phyloP scores from a whole-genome alignment of 2,888 invertebrate genomes.

The Hemicrepidius hirtus region DNA sequence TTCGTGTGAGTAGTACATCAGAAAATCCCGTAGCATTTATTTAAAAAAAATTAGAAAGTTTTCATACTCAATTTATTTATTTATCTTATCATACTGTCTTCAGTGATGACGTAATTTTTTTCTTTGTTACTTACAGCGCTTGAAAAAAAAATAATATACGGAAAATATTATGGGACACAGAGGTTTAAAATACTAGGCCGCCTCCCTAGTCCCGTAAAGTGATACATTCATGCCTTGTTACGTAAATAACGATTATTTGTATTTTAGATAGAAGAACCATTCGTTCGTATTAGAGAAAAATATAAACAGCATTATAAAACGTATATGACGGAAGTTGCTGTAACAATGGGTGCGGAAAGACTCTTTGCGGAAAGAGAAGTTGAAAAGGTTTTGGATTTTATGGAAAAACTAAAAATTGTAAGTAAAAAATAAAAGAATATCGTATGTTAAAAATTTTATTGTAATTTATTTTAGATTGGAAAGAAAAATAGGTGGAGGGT shows the following conservation, averaged over 20 bases:
- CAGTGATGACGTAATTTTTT: no score
- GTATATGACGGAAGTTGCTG: slow-evolving; percentile 55
- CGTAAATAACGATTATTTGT: no score
- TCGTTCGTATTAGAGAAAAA: slow-evolving; percentile 27
- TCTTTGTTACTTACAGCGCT: no score
- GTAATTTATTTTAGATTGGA: neutral
- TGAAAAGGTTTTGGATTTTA: slow-evolving; percentile 59
- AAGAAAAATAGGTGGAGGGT: neutral
- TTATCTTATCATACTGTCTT: slow-evolving; percentile 24
- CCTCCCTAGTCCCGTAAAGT: no score
- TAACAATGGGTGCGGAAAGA: slow-evolving; percentile 56
- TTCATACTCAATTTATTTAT: no score
- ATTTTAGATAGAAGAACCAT: slow-evolving; percentile 33
- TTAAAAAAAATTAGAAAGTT: no score
- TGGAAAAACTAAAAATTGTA: slow-evolving; percentile 58
- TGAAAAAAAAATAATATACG: no score
- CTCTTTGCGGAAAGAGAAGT: slow-evolving; percentile 55
- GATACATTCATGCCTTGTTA: no score
- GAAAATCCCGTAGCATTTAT: no score
- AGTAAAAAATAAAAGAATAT: neutral
- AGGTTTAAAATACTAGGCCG: no score
- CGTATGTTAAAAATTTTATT: no score
- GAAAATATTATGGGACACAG: no score
- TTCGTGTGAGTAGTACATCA: neutral
- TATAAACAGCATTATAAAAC: slow-evolving; percentile 36